Base-by-base conservation (phyloP, 2,113 vertebrate species). In the Erinaceus europaeus region DNA sequence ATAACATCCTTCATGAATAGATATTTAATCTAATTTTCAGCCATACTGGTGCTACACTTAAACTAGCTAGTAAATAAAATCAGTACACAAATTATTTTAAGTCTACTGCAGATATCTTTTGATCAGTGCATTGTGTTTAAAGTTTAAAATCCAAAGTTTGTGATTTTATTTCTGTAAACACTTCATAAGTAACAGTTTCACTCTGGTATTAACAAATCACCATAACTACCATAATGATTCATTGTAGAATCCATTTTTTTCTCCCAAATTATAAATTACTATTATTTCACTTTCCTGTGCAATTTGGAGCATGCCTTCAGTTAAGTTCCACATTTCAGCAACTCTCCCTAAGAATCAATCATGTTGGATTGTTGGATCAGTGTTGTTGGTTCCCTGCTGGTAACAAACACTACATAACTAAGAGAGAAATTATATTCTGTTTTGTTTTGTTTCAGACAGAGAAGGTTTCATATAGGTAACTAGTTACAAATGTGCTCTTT, bases 121-220 rank as follows among this genome's bases (percentile, higher is more conserved):
- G 1, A 46, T 0, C 38, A 74, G 3, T 27, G n/a, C 9, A 1
- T 78, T 53, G 4, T 86, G 7, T 17, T 64, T 8, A 0, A 57
- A 82, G 12, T 67, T 88, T 68, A 91, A 80, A 81, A 20, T 3
- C 27, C 10, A 32, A 21, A 48, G 12, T 48, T 52, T 85, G 61
- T 68, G 17, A 46, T 68, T 79, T 76, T 78, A n/a, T 68, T 75
- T 88, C 27, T 52, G 15, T 27, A 55, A 71, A 61, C 18, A 71
- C 69, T 65, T 27, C 27, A 80, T 20, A 79, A 72, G 7, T 29
- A 78, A n/a, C n/a, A n/a, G n/a, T n/a, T n/a, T n/a, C n/a, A n/a
- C n/a, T n/a, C n/a, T n/a, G n/a, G n/a, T n/a, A 84, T 67, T 36
- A 86, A 67, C 71, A 69, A 65, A 77, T 82, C 38, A 86, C 21